Base-by-base conservation (phyloP, 2,113 vertebrate genomes). In the Misgurnus mizolepis region DNA sequence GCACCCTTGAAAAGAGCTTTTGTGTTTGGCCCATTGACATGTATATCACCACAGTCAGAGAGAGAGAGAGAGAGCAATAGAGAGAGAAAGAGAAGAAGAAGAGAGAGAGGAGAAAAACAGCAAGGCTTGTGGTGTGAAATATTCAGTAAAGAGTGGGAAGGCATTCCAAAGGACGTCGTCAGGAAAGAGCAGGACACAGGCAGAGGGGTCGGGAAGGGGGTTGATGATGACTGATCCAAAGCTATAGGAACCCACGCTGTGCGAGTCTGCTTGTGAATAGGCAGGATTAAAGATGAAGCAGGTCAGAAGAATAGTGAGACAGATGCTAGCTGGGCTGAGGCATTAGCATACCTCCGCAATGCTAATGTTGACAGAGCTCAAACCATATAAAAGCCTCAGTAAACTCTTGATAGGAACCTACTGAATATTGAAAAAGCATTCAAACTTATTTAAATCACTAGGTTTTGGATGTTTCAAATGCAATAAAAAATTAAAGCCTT, bases 1-100 rank as follows among this genome's bases (percentile, higher is more conserved):
- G 85, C 14, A 4, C 9, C 15, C 85, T 79, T 90, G 90, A 92
- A 92, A 91, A 86, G 89, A 83, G 69, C 82, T 86, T 90, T 93
- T 92, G 91, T 92, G 83, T 56, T 17, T 61, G 11, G 10, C 60
- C 89, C 78, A 91, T 93, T 93, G 93, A 92, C 91, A 94, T 94
- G 92, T 90, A 92, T 92, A 93, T 90, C 83, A 88, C 89, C 89
- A 87, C 89, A 90, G 85, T 89, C 80, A 88, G 85, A 85, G 83
- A 39, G 34, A 61, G 80, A 61, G 80, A 47, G 64, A 45, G 56
- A 40, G 67, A 41, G 39, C 17, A 22, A 43, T 43, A 55, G 80
- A 56, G 71, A 45, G 47, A 40, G 67, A 41, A n/a, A 39, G 22
- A 22, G 22, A 85, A 85, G 88, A 89, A 89, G 91, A 90, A 76